Conservation (phyloP, 30 jellyfish, hydroid and myxozoan genomes). For the Aurelia sp. region DNA sequence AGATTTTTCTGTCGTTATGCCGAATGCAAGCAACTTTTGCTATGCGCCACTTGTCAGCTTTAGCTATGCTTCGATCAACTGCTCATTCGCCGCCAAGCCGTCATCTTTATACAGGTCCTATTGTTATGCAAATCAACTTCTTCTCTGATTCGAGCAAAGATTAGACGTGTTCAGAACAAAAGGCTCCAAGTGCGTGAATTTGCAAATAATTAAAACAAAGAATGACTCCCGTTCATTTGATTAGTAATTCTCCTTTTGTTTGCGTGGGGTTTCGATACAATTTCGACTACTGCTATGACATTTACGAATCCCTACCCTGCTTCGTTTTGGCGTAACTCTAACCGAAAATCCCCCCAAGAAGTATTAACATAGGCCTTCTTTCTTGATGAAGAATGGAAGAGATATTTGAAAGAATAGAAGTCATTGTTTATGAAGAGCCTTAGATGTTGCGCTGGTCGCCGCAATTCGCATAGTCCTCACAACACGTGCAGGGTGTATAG, state of each 20-base stretch:
- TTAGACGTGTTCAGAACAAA: conserved; percentile 55
- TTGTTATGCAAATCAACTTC: conserved; percentile 62
- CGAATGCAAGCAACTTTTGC: no score
- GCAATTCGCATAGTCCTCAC: conserved; percentile 31
- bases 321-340: not conserved
- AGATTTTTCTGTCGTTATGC: conserved; percentile 2
- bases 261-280: not conserved
- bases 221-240: conserved; percentile 1
- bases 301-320: not conserved
- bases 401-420: no score
- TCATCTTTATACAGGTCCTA: conserved; percentile 43
- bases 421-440: not conserved
- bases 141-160: not conserved
- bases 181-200: conserved; percentile 69
- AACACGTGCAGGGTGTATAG: conserved; percentile 56
- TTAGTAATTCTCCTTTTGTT: conserved; percentile 2
- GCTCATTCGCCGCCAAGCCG: conserved; percentile 42
- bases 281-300: not conserved
- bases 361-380: no score
- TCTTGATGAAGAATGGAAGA: no score
- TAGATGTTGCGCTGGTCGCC: not conserved
- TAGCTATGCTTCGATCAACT: conserved; percentile 2
- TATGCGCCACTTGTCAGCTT: no score
- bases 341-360: not conserved
- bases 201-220: conserved; percentile 6